Base-by-base conservation (phyloP, 2,888 invertebrate species). In the Harpalus rubripes region DNA sequence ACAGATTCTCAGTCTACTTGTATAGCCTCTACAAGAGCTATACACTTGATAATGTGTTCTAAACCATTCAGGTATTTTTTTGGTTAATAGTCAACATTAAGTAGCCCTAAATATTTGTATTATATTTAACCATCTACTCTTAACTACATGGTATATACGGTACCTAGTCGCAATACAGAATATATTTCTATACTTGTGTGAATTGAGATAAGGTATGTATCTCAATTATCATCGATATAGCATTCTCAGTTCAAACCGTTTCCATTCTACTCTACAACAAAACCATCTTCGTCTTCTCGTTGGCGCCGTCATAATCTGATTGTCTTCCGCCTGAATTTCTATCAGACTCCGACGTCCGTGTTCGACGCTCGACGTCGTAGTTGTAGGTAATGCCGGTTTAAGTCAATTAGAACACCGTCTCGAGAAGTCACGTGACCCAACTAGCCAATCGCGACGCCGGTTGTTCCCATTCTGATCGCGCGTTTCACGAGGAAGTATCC, bases 331-430 rank as follows among this genome's bases (percentile, higher is more conserved):
- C 32, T 79, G 79, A 79, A 58, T 79, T 79, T 79, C 79, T 56
- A 58, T 79, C 79, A 63, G 63, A 63, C 63, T 63, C 16, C 63
- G 59, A 72, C 39, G 56, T 44, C 41, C 56, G 56, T 18, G 16
- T 16, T 52, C 16, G 52, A 18, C 52, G 41, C 18, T 58, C 76
- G n/a, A n/a, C 56, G n/a, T 26, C 41, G 44, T 10, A 39, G 74
- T 16, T 8, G 12, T 52, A 76, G 72, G 72, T 83, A 83, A 83
- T 83, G 61, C 83, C 76, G 63, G 83, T 83, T 83, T 83, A 83
- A 83, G 83, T 83, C 83, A 83, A 83, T 83, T 83, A 83, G 83
- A 83, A 76, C 56, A 59, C 72, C 22, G 74, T 83, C 83, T 83
- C 26, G 68, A 52, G 76, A 58, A 76, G 76, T 83, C 83, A 83